These are phyloP conservation scores for Myrmecobius fasciatus DNA, from an alignment of 2,113 vertebrate species.

Conservation along the genomic window DNA sequence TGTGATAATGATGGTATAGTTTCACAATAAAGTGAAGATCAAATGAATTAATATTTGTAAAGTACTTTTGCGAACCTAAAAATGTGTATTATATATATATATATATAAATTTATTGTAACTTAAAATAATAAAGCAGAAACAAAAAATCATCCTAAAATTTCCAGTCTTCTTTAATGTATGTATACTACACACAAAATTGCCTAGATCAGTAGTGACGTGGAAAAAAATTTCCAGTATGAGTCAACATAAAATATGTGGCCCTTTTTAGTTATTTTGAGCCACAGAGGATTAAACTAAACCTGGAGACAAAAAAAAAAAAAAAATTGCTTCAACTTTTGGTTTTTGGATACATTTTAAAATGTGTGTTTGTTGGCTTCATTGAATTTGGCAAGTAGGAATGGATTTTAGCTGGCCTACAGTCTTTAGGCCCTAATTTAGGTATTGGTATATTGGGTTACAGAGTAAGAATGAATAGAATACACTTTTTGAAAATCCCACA, in stretches of 20 bases:
- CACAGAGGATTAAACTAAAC: conserved; percentile 38
- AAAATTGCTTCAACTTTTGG: conserved; percentile 41
- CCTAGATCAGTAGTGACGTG: conserved; percentile 9
- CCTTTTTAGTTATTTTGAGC: conserved; percentile 46
- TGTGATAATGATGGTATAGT: background rate
- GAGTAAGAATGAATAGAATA: conserved; percentile 27
- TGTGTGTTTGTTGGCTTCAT: conserved; percentile 36
- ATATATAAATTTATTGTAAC: background rate
- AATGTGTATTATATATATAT: no score
- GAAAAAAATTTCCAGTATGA: conserved; percentile 22
- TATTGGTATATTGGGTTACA: conserved; percentile 23
- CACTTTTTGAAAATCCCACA: conserved; percentile 23
- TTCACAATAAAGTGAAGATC: background rate
- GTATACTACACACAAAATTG: background rate
- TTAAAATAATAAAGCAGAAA: background rate
- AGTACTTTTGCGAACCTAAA: background rate
- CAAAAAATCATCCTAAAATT: background rate
- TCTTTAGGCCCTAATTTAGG: conserved; percentile 4
- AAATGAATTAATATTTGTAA: background rate
- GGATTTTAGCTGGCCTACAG: conserved; percentile 13
- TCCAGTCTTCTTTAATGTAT: background rate
- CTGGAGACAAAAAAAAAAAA: conserved; percentile 36
- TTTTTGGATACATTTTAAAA: conserved; percentile 50
- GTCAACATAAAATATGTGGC: background rate
- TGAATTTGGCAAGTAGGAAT: conserved; percentile 49